Conservation (phyloP, 2,797 vertebrate genomes). For the Anisognathus igniventris region DNA sequence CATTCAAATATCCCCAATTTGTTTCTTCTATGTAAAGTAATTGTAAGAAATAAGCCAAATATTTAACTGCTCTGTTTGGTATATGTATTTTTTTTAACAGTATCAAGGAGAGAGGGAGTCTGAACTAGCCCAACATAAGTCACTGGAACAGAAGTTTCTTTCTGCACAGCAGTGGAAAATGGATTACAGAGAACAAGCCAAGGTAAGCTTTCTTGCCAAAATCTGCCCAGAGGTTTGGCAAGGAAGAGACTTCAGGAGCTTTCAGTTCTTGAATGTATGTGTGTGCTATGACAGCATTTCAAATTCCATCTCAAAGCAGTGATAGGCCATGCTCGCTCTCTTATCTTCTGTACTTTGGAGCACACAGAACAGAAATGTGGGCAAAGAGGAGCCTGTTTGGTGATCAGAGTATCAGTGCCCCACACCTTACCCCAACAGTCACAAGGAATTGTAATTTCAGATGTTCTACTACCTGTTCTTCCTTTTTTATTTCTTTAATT, state of each 20-base stretch:
- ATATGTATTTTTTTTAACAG: slow-evolving; percentile 55
- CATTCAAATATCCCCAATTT: background rate
- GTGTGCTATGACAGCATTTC: background rate
- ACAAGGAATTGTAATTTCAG: background rate
- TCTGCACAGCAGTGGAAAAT: slow-evolving; percentile 74
- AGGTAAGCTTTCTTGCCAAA: slow-evolving; percentile 65
- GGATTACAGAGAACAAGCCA: slow-evolving; percentile 63
- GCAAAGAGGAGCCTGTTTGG: background rate
- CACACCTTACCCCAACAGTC: background rate
- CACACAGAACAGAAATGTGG: background rate
- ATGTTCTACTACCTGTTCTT: background rate
- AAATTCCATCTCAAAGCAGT: background rate
- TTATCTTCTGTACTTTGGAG: background rate
- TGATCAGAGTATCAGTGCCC: background rate
- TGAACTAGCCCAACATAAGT: slow-evolving; percentile 80
- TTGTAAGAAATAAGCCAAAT: background rate
- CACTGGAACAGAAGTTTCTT: slow-evolving; percentile 77
- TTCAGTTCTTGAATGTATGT: background rate
- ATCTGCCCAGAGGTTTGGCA: background rate
- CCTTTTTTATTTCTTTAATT: background rate
- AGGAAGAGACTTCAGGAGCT: background rate
- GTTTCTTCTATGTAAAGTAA: background rate
- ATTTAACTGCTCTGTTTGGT: background rate
- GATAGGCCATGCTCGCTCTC: background rate
- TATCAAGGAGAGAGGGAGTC: slow-evolving; percentile 74